These are phyloP conservation scores for Isoperla grammatica DNA, from an alignment of 2,888 invertebrate species.

Conservation along the genomic window DNA sequence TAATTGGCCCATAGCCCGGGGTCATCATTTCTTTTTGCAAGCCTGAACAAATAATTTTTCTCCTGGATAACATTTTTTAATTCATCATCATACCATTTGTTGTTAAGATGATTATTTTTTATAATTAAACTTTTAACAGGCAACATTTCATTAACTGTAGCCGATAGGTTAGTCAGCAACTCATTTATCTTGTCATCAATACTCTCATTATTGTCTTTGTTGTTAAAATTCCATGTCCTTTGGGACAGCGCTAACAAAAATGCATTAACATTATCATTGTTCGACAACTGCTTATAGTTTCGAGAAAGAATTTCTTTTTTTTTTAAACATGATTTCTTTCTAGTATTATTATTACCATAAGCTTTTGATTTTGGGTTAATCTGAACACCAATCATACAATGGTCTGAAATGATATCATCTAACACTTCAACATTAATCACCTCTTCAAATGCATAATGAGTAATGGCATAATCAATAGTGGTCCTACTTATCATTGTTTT, in stretches of 20 bases:
- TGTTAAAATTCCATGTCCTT: too few species aligned
- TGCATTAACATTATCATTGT: too few species aligned
- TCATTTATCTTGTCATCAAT: too few species aligned
- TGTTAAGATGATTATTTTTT: background rate
- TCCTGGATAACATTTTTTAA: background rate
- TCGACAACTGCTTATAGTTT: too few species aligned
- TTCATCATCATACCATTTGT: constrained; percentile 7
- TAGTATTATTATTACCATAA: background rate
- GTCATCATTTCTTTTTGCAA: background rate
- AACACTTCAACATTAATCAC: background rate
- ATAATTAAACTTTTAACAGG: too few species aligned
- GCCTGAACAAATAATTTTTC: background rate
- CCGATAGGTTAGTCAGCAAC: too few species aligned
- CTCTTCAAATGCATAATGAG: background rate
- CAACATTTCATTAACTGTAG: too few species aligned
- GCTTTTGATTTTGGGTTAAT: background rate
- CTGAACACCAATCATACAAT: background rate
- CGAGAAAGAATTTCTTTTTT: background rate
- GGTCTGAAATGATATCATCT: background rate
- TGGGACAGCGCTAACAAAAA: too few species aligned
- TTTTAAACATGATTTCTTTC: background rate
- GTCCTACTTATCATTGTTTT: background rate
- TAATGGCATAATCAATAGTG: background rate
- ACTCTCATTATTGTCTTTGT: too few species aligned
- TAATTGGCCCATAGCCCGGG: background rate